Evolutionary conservation across 2,797 vertebrate species (phyloP).

Genomic region (Euphonia xanthogaster): DNA sequence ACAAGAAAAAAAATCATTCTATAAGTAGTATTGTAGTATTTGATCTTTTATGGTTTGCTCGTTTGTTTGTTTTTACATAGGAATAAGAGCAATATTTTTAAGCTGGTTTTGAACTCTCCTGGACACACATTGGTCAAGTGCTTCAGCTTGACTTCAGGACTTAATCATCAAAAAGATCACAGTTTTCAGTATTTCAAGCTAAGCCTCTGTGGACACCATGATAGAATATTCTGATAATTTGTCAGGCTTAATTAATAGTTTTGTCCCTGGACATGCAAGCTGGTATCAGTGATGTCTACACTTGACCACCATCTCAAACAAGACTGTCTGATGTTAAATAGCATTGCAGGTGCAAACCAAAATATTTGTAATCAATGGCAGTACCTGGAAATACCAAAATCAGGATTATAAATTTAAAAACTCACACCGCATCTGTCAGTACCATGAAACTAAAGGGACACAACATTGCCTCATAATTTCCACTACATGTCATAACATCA

Average conservation of each 20-base stretch:
- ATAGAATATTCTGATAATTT: neutral
- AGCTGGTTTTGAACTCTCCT: neutral
- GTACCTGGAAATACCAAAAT: neutral
- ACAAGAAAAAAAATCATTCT: neutral
- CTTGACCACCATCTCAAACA: neutral
- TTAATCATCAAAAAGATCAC: neutral
- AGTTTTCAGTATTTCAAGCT: neutral
- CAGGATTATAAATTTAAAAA: neutral
- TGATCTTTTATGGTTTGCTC: neutral
- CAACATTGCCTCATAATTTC: neutral
- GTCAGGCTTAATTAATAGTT: neutral
- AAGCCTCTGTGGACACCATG: neutral
- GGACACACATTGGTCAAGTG: neutral
- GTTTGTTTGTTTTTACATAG: neutral
- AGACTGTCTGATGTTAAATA: neutral
- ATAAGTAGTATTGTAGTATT: neutral
- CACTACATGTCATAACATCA: rapidly evolving
- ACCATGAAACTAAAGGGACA: neutral
- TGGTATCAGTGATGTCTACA: neutral
- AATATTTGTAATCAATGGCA: neutral
- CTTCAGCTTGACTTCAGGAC: neutral
- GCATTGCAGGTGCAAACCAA: neutral
- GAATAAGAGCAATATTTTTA: neutral
- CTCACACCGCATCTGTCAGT: neutral
- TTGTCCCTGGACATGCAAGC: neutral